Conservation (phyloP, 2,113 vertebrate genomes). For the Acinonyx jubatus region DNA sequence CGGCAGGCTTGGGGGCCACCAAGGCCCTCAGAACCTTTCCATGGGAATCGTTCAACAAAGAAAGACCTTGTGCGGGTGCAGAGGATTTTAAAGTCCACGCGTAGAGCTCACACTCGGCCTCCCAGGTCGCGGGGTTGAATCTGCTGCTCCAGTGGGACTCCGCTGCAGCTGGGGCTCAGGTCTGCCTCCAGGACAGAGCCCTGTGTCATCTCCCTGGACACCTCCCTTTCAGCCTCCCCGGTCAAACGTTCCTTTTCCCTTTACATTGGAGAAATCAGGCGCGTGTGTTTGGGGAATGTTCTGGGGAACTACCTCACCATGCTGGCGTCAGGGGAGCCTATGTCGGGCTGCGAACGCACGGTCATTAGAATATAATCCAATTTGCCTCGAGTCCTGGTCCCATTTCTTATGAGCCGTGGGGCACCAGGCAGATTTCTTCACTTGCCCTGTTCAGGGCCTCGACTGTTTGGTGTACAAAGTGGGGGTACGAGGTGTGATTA, state of each 20-base stretch:
- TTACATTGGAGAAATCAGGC: background rate
- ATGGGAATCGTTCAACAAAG: fast-evolving
- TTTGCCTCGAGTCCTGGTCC: background rate
- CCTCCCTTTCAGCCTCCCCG: background rate
- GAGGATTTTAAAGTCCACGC: fast-evolving
- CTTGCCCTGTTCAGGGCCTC: background rate
- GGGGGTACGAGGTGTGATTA: background rate
- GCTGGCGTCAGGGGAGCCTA: fast-evolving
- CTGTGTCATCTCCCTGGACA: fast-evolving
- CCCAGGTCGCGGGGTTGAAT: fast-evolving
- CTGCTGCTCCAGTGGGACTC: background rate
- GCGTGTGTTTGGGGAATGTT: background rate
- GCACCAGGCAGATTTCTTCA: background rate
- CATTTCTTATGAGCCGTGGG: background rate
- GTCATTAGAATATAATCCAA: fast-evolving
- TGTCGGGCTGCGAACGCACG: fast-evolving
- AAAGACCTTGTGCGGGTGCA: fast-evolving
- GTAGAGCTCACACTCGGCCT: background rate
- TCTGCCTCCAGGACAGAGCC: background rate
- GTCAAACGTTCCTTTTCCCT: background rate
- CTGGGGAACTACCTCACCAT: fast-evolving
- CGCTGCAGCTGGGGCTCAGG: fast-evolving
- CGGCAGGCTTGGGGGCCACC: background rate
- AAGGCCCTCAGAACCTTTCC: background rate
- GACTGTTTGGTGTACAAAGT: fast-evolving